phyloP scores from a whole-genome alignment of 2,888 invertebrate species.

The Tortrix viridana region DNA sequence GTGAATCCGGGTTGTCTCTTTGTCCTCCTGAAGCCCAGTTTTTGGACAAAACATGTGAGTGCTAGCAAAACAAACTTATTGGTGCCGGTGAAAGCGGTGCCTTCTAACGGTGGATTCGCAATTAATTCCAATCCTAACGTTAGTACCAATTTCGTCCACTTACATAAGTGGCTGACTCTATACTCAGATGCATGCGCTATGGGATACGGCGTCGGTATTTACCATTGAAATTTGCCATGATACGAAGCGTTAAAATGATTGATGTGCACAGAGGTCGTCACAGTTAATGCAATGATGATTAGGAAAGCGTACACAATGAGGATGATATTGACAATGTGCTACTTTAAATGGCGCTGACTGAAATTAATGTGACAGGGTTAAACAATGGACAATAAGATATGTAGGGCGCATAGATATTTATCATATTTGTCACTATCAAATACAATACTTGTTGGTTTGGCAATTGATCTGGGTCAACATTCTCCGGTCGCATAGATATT shows the following conservation, averaged over 20 bases:
- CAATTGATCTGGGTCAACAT: slow-evolving; percentile 14
- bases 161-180: not conserved
- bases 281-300: slow-evolving; percentile 9
- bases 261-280: slow-evolving; percentile 19
- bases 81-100: not conserved
- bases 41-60: slow-evolving; percentile 18
- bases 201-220: slow-evolving; percentile 5
- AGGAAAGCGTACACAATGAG: slow-evolving; percentile 23
- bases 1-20: slow-evolving; percentile 32
- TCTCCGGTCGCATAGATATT: not conserved
- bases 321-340: slow-evolving; percentile 27
- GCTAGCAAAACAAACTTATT: slow-evolving; percentile 9
- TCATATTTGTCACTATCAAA: slow-evolving; percentile 7
- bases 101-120: not conserved
- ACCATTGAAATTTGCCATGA: not conserved
- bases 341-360: slow-evolving; percentile 20
- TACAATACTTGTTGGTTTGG: not conserved
- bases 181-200: not conserved
- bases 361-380: slow-evolving; percentile 34
- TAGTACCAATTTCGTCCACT: not conserved
- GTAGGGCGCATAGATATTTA: slow-evolving; percentile 21
- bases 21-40: slow-evolving; percentile 17
- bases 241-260: slow-evolving; percentile 25
- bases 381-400: slow-evolving; percentile 22
- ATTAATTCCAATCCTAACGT: not conserved